phyloP scores from a whole-genome alignment of 2,797 vertebrate genomes.

The Esox lucius region DNA sequence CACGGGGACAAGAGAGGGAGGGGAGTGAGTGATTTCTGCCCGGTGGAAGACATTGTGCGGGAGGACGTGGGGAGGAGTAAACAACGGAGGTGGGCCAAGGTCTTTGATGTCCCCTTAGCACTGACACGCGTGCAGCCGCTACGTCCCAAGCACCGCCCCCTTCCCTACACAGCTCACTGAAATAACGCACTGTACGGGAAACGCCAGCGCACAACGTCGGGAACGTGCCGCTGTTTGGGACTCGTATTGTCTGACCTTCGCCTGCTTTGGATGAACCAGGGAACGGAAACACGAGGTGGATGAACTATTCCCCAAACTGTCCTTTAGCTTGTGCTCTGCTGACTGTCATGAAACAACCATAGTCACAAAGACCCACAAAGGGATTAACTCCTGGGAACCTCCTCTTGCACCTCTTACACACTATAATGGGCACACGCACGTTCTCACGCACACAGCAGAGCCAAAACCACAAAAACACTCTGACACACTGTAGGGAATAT shows the following conservation, averaged over 20 bases:
- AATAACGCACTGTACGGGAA: too few relatives aligned
- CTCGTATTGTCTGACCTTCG: constrained; percentile 69
- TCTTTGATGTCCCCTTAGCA: constrained; percentile 75
- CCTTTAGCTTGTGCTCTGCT: constrained; percentile 66
- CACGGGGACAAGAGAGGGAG: constrained; percentile 29
- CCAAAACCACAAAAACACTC: not conserved
- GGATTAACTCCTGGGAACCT: constrained; percentile 54
- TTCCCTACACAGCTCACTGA: not conserved
- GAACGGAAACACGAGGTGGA: constrained; percentile 62
- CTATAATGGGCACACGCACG: constrained; percentile 22
- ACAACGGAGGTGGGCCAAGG: constrained; percentile 32
- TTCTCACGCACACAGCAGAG: not conserved
- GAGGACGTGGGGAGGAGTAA: constrained; percentile 29
- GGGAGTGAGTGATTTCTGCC: constrained; percentile 54
- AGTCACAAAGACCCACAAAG: constrained; percentile 60
- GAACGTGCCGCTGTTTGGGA: too few relatives aligned
- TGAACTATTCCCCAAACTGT: constrained; percentile 66
- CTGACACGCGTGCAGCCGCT: not conserved
- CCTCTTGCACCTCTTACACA: constrained; percentile 21
- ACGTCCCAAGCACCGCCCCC: not conserved
- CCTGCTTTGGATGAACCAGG: constrained; percentile 67
- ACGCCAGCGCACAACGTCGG: too few relatives aligned
- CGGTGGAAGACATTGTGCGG: constrained; percentile 44
- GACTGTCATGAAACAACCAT: constrained; percentile 71
- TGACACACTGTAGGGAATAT: not conserved